Percentiles rank a stretch among this genome's conserved stretches.
phyloP scores from a whole-genome alignment of 2,113 vertebrate genomes.

The Psilopsiagon aymara region DNA sequence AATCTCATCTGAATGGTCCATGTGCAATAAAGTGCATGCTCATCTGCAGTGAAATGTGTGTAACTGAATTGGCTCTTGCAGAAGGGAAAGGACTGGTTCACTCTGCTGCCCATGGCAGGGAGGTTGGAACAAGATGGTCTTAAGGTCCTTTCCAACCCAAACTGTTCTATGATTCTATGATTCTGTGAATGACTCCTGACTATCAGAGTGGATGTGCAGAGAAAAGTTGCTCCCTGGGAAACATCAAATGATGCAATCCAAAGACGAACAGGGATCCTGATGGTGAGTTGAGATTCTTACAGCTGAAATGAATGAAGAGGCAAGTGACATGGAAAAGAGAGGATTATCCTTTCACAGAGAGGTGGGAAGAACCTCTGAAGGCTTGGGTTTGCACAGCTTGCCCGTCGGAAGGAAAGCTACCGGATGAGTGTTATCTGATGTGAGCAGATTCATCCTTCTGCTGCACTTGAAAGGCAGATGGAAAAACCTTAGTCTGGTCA shows the following conservation, averaged over 20 bases:
- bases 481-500: constrained; percentile 29
- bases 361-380: neutral
- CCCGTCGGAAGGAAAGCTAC: neutral
- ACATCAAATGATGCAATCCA: neutral
- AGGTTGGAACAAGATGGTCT: neutral
- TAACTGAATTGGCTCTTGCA: neutral
- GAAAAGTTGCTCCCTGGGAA: neutral
- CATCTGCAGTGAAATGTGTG: neutral
- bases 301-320: neutral
- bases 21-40: neutral
- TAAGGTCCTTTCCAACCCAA: neutral
- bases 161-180: neutral
- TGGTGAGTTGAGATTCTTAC: neutral
- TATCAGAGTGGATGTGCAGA: neutral
- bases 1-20: neutral
- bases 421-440: neutral
- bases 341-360: neutral
- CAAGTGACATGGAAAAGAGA: neutral
- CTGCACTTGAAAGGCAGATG: neutral
- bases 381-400: neutral
- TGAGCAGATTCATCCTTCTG: neutral
- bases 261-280: neutral
- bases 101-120: neutral
- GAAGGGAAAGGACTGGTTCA: neutral
- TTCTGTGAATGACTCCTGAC: neutral